phyloP scores from a whole-genome alignment of 2,113 vertebrate species.

The Butorides virescens region DNA sequence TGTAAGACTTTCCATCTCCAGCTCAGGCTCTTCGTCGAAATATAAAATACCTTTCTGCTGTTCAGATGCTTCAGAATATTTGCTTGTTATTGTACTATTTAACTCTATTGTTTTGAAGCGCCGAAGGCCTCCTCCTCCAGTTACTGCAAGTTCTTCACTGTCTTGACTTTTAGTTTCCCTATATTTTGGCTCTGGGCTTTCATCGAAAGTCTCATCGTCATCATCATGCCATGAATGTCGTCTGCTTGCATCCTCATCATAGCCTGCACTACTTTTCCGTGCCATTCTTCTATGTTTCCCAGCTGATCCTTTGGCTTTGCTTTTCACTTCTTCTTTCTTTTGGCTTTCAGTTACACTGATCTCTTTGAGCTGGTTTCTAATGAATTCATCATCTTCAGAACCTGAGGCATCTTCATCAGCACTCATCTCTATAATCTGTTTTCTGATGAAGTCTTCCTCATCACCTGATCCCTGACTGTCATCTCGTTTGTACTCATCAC shows the following conservation, averaged over 20 bases:
- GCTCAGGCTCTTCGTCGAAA: slow-evolving; percentile 88
- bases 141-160: slow-evolving; percentile 72
- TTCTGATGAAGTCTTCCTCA: slow-evolving; percentile 92
- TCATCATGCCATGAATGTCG: slow-evolving; percentile 83
- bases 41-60: slow-evolving; percentile 80
- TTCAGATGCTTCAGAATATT: slow-evolving; percentile 74
- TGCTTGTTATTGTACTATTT: slow-evolving; percentile 80
- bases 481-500: slow-evolving; percentile 86
- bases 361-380: slow-evolving; percentile 78
- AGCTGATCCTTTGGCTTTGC: slow-evolving; percentile 64
- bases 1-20: slow-evolving; percentile 93
- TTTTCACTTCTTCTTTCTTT: slow-evolving; percentile 71
- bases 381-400: slow-evolving; percentile 86
- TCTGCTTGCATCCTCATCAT: slow-evolving; percentile 85
- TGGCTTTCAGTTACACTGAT: slow-evolving; percentile 67
- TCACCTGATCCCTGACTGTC: slow-evolving; percentile 91
- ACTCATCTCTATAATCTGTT: slow-evolving; percentile 92
- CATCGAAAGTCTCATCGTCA: slow-evolving; percentile 75
- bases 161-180: slow-evolving; percentile 85
- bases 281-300: slow-evolving; percentile 72
- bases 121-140: slow-evolving; percentile 77
- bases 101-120: slow-evolving; percentile 89
- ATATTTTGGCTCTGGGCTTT: slow-evolving; percentile 78
- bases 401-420: slow-evolving; percentile 86
- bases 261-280: slow-evolving; percentile 74